Evolutionary conservation across 1,140 invertebrate species (phyloP).

Genomic region (Trichoplusia ni): DNA sequence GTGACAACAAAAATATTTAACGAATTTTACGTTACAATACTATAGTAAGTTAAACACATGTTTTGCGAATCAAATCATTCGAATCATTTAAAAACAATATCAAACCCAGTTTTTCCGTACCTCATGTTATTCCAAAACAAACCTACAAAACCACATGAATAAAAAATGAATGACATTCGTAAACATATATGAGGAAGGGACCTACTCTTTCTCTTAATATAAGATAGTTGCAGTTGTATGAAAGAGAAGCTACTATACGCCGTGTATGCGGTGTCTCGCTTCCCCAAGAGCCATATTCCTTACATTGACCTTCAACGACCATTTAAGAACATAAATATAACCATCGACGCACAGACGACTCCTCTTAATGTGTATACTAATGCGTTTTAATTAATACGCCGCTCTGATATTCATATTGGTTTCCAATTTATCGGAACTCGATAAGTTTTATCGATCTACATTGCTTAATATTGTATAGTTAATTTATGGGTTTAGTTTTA

Average conservation of each 20-base stretch:
- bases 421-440: not conserved
- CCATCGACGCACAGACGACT: not conserved
- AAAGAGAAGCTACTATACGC: too few relatives aligned
- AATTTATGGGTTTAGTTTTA: not conserved
- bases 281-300: constrained; percentile 1
- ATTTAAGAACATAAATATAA: not conserved
- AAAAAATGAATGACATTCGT: not conserved
- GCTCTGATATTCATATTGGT: not conserved
- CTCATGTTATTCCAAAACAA: too few relatives aligned
- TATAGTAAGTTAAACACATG: too few relatives aligned
- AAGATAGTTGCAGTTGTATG: too few relatives aligned
- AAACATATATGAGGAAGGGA: constrained; percentile 6
- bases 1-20: too few relatives aligned
- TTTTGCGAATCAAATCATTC: too few relatives aligned
- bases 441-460: constrained; percentile 4
- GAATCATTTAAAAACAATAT: not conserved
- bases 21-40: too few relatives aligned
- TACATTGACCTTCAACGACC: not conserved
- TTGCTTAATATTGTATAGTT: not conserved
- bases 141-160: not conserved
- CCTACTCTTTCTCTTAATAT: too few relatives aligned
- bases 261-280: too few relatives aligned
- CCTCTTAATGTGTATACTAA: constrained; percentile 13
- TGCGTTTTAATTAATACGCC: constrained; percentile 14
- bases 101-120: too few relatives aligned